Base-by-base conservation (phyloP, 2,888 invertebrate species). In the Chrysopilus asiliformis region DNA sequence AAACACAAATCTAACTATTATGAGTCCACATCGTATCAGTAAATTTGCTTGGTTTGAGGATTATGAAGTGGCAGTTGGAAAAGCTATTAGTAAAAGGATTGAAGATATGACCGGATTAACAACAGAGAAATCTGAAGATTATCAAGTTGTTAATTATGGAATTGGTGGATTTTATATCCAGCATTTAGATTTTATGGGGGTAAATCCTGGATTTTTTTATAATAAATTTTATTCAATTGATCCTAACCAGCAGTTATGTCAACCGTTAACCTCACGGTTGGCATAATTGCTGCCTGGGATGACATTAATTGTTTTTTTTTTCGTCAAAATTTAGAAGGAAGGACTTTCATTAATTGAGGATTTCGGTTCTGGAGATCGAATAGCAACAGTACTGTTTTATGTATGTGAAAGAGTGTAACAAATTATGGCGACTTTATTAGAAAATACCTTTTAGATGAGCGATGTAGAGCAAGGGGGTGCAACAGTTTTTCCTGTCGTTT, bases 141-240 rank as follows among this genome's bases (percentile, higher is more conserved):
- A 97, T 46, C 97, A 97, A 67, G 90, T 97, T 34, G 95, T 93
- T 43, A 98, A 97, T 68, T 98, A 98, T 62, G 97, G 97, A 14
- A 87, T 97, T 47, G 97, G 95, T 4, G 97, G 97, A 0, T 95
- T 97, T 60, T 97, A 97, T 60, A 95, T 95, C 55, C 95, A 97
- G n/a, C 97, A 98, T 66, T 97, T 79, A 64, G 95, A 87, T 59
- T 87, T 56, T n/a, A n/a, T n/a, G n/a, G n/a, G n/a, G n/a, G n/a
- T n/a, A n/a, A n/a, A n/a, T n/a, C n/a, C n/a, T n/a, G n/a, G n/a
- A n/a, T n/a, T n/a, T n/a, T n/a, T n/a, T n/a, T n/a, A n/a, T n/a
- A n/a, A n/a, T n/a, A n/a, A n/a, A n/a, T n/a, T n/a, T n/a, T n/a
- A n/a, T n/a, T n/a, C n/a, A n/a, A n/a, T n/a, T n/a, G n/a, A n/a